Percentiles rank a stretch among this genome's conserved stretches.
Evolutionary conservation across 2,113 vertebrate species (phyloP).

Genomic region (Bos javanicus): DNA sequence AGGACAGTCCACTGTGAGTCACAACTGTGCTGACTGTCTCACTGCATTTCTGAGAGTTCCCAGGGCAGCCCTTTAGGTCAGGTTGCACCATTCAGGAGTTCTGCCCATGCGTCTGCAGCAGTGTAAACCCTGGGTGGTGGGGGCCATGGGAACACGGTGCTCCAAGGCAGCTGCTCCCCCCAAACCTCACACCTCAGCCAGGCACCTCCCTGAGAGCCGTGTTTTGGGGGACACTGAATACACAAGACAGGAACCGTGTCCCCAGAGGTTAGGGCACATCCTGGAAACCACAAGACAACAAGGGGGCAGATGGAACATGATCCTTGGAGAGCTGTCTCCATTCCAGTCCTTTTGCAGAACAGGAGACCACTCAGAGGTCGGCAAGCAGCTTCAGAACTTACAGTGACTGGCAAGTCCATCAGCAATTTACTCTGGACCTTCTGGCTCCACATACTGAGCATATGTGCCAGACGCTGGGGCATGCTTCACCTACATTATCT

Average conservation of each 20-base stretch:
- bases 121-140: neutral
- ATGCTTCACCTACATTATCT: neutral
- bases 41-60: neutral
- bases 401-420: neutral
- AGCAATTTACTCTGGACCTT: neutral
- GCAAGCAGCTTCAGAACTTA: neutral
- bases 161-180: neutral
- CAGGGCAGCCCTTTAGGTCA: neutral
- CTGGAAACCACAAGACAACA: neutral
- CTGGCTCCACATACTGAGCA: neutral
- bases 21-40: neutral
- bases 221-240: neutral
- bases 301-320: neutral
- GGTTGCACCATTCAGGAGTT: neutral
- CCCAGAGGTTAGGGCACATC: neutral
- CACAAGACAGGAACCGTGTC: neutral
- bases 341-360: neutral
- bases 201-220: neutral
- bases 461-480: neutral
- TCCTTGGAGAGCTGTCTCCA: neutral
- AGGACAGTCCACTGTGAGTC: neutral
- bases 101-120: neutral
- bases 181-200: neutral
- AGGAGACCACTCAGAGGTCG: neutral
- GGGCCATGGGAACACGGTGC: rapidly evolving